These are phyloP conservation scores for Meloidogyne exigua DNA, from an alignment of 1,140 invertebrate genomes.

Conservation along the genomic window DNA sequence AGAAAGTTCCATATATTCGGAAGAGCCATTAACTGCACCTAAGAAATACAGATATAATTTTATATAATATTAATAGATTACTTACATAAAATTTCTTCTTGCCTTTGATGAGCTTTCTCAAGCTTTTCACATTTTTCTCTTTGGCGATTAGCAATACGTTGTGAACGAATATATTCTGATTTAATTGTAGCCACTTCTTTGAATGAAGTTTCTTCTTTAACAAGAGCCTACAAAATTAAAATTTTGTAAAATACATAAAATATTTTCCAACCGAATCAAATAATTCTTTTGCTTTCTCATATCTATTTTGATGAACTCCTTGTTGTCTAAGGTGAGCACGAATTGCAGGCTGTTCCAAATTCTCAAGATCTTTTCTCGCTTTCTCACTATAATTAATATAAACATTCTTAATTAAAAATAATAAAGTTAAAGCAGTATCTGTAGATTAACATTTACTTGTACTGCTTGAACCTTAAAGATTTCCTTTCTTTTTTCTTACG, in stretches of 20 bases:
- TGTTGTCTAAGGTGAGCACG: neutral
- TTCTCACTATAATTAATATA: neutral
- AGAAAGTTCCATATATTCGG: conserved; percentile 65
- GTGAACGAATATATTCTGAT: neutral
- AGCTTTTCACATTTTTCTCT: neutral
- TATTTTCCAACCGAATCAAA: neutral
- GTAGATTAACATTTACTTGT: no score
- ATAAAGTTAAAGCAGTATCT: no score
- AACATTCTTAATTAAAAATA: no score
- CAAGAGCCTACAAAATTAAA: neutral
- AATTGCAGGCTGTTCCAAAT: neutral
- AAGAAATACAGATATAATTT: neutral
- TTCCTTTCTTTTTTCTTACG: neutral
- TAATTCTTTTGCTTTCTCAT: neutral
- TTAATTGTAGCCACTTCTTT: neutral
- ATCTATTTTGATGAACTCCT: neutral
- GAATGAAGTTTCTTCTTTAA: neutral
- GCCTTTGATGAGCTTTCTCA: neutral
- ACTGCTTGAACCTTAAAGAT: no score
- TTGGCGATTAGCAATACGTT: neutral
- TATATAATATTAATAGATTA: neutral
- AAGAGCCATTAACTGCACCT: neutral
- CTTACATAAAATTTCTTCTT: neutral
- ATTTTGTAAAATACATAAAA: neutral
- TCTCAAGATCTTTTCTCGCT: neutral